Conservation (phyloP, 53 echinoderm and acorn worm genomes). For the Henricia sp. region DNA sequence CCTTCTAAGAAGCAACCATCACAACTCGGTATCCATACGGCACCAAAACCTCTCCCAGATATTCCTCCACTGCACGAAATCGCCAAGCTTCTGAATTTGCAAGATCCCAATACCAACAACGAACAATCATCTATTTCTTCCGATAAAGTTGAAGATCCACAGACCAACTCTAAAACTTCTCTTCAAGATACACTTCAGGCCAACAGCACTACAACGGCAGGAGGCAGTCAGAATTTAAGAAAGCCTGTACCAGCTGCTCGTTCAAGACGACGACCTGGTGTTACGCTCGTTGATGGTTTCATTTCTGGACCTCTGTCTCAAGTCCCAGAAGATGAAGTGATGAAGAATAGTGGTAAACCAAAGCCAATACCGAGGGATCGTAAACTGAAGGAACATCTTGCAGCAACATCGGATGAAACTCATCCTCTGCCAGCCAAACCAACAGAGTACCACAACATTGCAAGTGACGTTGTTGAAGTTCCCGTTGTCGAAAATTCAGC, state of each 20-base stretch:
- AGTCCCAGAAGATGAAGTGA: not conserved
- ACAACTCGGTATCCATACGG: not conserved
- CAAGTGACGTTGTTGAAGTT: too few species aligned
- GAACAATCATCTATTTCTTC: too few species aligned
- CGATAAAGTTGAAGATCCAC: too few species aligned
- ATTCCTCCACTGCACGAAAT: too few species aligned
- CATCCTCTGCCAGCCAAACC: not conserved
- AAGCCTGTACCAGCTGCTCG: conserved; percentile 1
- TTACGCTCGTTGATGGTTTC: not conserved
- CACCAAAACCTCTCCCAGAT: conserved; percentile 2
- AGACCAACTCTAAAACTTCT: not conserved
- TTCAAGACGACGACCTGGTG: not conserved
- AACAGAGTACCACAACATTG: not conserved
- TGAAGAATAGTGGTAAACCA: not conserved
- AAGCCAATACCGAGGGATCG: conserved; percentile 10
- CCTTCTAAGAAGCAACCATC: not conserved
- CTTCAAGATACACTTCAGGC: not conserved
- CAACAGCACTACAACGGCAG: not conserved
- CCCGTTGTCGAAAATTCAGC: too few species aligned
- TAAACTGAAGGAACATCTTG: not conserved
- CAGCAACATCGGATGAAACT: not conserved
- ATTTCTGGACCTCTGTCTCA: not conserved
- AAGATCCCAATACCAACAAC: too few species aligned
- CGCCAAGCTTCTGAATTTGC: too few species aligned
- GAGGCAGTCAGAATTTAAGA: not conserved